phyloP scores from a whole-genome alignment of 2,113 vertebrate species.

The Coregonus clupeaformis region DNA sequence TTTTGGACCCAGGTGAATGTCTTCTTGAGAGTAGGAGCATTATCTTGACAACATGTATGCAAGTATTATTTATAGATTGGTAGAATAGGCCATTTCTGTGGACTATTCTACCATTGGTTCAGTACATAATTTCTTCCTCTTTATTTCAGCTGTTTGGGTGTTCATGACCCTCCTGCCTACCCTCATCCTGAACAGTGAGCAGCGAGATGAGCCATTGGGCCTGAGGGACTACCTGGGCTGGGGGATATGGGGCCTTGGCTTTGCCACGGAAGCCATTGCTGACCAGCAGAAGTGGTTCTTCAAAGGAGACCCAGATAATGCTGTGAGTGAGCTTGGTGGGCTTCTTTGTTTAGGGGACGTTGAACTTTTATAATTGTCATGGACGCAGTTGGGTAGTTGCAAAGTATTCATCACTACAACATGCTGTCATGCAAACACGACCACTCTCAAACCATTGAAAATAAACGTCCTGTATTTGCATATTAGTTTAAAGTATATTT shows the following conservation, averaged over 20 bases:
- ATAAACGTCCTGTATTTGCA: no score
- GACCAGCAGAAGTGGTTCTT: slow-evolving; percentile 83
- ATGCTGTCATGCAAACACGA: no score
- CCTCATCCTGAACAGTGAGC: slow-evolving; percentile 76
- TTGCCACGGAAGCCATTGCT: slow-evolving; percentile 71
- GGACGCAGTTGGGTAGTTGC: no score
- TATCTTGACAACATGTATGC: background rate
- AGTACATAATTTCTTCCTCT: background rate
- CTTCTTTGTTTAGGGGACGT: no score
- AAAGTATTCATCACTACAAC: no score
- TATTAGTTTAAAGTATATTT: no score
- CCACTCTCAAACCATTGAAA: no score
- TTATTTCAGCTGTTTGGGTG: slow-evolving; percentile 74
- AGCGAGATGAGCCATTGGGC: slow-evolving; percentile 66
- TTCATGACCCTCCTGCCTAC: slow-evolving; percentile 81
- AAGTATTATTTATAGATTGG: background rate
- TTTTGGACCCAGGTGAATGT: background rate
- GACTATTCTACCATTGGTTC: background rate
- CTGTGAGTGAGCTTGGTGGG: slow-evolving; percentile 59
- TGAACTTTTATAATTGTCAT: no score
- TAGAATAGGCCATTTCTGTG: background rate
- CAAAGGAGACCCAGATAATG: slow-evolving; percentile 73
- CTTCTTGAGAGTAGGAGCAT: background rate
- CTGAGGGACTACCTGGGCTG: slow-evolving; percentile 76
- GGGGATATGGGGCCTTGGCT: slow-evolving; percentile 75